Base-by-base conservation (phyloP, 2,888 invertebrate species). In the Phortica okadai region DNA sequence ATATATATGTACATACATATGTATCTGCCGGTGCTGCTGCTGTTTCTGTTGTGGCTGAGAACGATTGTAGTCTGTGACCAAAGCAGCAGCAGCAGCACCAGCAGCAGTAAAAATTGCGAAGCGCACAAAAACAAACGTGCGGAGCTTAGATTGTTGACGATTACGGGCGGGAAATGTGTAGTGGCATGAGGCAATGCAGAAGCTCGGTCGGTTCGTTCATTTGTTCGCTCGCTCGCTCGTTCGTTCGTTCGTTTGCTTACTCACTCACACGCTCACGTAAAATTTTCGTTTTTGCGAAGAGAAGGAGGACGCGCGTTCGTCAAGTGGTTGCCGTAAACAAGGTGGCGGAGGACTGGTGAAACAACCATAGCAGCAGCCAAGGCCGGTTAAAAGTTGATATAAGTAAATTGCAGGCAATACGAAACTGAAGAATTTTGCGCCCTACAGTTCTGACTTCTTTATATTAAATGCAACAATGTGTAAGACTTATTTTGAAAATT, bases 41-140 rank as follows among this genome's bases (percentile, higher is more conserved):
- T 50, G 50, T 14, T 50, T 8, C 50, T 50, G 50, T 14, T 8
- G 58, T 73, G 42, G 14, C 73, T 76, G 10, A 10, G 50, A 16
- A 62, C 8, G 62, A 62, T 69, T 45, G 21, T 77, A 82, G 79
- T 75, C 75, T 80, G 80, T 87, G 86, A 84, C 84, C 84, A 87
- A 50, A 50, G 50, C 14, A 50, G 10, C 10, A 14, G 50, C 50
- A 14, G 50, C 6, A 45, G 6, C 45, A 10, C 10, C 45, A 6
- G 45, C 45, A 10, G 21, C 8, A n/a, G 16, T 62, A 21, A 62
- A 62, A 25, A 21, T 62, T 62, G 33, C 41, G 64, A 33, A 64
- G 64, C 64, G 25, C 64, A 64, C 64, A 64, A 33, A 25, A 64
- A 33, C 25, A 41, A 64, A 16, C 64, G 64, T 64, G 10, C 64